Base-by-base conservation (phyloP, 2,113 vertebrate genomes). In the Poeciliopsis turrubarensis region DNA sequence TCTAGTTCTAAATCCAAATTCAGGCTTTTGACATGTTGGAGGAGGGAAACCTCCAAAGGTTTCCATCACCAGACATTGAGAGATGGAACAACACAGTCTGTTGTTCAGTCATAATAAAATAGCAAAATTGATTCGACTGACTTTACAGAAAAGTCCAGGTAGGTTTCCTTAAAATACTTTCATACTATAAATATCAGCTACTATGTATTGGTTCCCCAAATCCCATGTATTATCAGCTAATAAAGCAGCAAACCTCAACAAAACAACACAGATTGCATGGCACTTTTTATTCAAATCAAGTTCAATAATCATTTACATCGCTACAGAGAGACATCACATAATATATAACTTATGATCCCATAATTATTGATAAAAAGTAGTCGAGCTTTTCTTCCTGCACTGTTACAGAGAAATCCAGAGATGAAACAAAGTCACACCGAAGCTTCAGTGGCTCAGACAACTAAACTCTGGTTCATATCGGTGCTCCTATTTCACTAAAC, bases 271-370 rank as follows among this genome's bases (percentile, higher is more conserved):
- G 4, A 9, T 60, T 65, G 70, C 72, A 91, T 95, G 93, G 93
- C 91, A 94, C 92, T 80, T 84, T 93, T 95, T 95, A 94, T 93
- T 94, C 78, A 81, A 90, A 92, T 92, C 60, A 88, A 90, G 89
- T 87, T 76, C 67, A 87, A 87, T 77, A 83, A 88, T 87, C 79
- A 89, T 65, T 84, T 77, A 73, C 60, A 85, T 66, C 89, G 63
- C n/a, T 41, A n/a, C 41, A 86, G 70, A 86, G 70, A 73, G 34
- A 83, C 84, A 61, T 77, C 66, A 88, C 70, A 75, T 47, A 65
- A 54, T 66, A 22, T 83, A 61, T 57, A 79, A 85, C 73, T 75
- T 61, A 79, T 81, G 68, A 84, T 89, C 78, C 87, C 74, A 81
- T 77, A 80, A 65, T 84, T 71, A 89, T 87, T 85, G 73, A 86